Base-by-base conservation (phyloP, 2,113 vertebrate genomes). In the Chaetops frenatus region DNA sequence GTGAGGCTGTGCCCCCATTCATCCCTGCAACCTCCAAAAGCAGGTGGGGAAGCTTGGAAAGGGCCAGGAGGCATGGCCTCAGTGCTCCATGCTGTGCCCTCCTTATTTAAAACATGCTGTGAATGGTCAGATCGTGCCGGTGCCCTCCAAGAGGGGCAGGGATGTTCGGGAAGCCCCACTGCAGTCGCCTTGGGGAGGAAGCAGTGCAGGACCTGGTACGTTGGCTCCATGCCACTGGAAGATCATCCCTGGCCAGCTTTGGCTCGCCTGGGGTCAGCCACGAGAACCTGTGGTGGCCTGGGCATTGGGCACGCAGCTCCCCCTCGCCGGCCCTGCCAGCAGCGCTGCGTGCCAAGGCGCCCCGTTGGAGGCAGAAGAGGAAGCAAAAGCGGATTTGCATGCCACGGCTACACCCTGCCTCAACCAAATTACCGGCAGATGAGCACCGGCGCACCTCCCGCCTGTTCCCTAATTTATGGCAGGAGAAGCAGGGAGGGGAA, bases 311-410 rank as follows among this genome's bases (percentile, higher is more conserved):
- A 12, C 0, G 15, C 12, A 21, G 54, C 20, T 56, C 57, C 27
- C 29, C 1, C 1, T 13, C 12, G 22, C 53, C 0, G 1, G 58
- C 40, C 44, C 16, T 1, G 2, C n/a, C 36, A 4, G 81, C 50
- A 17, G 64, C 25, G 17, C 69, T 40, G 66, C 16, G 10, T 5
- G 61, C 6, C 4, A 40, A 33, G 65, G 54, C 4, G 3, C 29
- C 44, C n/a, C 20, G 0, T 10, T 2, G 0, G 4, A 51, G 62
- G 83, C 54, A 94, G n/a, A 91, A 28, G 67, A 92, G 93, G 95
- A 95, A 96, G 89, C 76, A 45, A 48, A 66, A 53, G 42, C 0
- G 6, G 38, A 88, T 96, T 96, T 94, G 93, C 94, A 94, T 96
- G 89, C 15, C 4, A 3, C 1, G 15, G 91, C 86, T 91, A 70